phyloP scores from a whole-genome alignment of 2,888 invertebrate species.

The Cryptus viduatorius region DNA sequence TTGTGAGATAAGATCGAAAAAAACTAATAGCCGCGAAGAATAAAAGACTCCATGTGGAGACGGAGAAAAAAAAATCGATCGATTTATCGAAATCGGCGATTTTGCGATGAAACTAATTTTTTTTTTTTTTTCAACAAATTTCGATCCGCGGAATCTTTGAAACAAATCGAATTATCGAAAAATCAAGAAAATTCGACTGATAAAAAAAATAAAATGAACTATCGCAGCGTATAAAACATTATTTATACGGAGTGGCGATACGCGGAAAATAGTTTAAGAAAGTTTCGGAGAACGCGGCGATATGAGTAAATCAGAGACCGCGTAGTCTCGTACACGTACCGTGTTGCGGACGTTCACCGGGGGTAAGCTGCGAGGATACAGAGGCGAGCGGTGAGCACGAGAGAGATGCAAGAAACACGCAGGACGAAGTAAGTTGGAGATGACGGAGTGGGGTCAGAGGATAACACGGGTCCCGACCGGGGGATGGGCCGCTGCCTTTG shows the following conservation, averaged over 20 bases:
- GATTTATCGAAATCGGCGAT: too few species aligned
- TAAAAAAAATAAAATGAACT: not conserved
- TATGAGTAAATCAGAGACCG: slow-evolving; percentile 16
- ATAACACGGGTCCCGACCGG: slow-evolving; percentile 82
- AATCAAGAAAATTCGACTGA: too few species aligned
- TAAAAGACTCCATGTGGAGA: too few species aligned
- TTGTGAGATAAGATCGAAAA: too few species aligned
- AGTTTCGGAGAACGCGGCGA: slow-evolving; percentile 1
- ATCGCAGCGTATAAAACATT: not conserved
- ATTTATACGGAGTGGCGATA: too few species aligned
- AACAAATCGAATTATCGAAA: too few species aligned
- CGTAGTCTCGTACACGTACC: slow-evolving; percentile 25
- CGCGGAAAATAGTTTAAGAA: slow-evolving; percentile 7
- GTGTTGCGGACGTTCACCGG: slow-evolving; percentile 4
- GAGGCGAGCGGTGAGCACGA: slow-evolving; percentile 11
- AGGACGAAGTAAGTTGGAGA: slow-evolving; percentile 81
- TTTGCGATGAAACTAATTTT: too few species aligned
- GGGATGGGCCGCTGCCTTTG: slow-evolving; percentile 78
- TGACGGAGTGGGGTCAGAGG: slow-evolving; percentile 83
- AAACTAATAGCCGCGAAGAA: too few species aligned
- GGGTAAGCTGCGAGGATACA: slow-evolving; percentile 25
- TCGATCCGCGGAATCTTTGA: too few species aligned
- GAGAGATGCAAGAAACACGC: slow-evolving; percentile 48
- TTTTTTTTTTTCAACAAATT: too few species aligned
- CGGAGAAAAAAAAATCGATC: too few species aligned